Conservation (phyloP, 1,140 invertebrate species). For the Hycleus cichorii region DNA sequence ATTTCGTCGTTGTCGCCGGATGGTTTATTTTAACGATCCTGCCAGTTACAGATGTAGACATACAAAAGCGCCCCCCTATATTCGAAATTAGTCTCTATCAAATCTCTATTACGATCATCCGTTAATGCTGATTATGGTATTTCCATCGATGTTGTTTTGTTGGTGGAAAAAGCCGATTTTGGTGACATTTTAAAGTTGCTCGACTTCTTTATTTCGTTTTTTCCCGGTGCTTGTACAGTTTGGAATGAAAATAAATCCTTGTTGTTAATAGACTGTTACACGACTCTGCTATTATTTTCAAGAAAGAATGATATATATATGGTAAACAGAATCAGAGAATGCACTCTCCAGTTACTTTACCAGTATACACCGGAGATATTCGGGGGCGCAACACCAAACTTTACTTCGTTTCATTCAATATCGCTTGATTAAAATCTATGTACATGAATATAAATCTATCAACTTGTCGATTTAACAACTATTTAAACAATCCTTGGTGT, state of each 20-base stretch:
- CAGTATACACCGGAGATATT: slow-evolving; percentile 22
- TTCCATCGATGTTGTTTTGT: slow-evolving; percentile 4
- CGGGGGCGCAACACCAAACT: slow-evolving; percentile 25
- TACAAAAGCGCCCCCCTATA: slow-evolving; percentile 14
- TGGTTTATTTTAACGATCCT: slow-evolving; percentile 30
- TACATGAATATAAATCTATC: no score
- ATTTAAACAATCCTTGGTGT: no score
- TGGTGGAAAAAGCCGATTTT: no score
- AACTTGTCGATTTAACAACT: no score
- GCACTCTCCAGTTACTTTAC: slow-evolving; percentile 32
- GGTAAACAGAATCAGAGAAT: slow-evolving; percentile 45
- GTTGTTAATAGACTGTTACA: slow-evolving; percentile 47
- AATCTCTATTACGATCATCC: slow-evolving; percentile 24
- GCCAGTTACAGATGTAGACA: slow-evolving; percentile 26
- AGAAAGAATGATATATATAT: slow-evolving; percentile 40
- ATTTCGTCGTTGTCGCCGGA: no score
- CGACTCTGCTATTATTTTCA: slow-evolving; percentile 47
- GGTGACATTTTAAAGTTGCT: no score
- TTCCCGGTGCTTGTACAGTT: no score
- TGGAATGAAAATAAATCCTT: slow-evolving; percentile 47
- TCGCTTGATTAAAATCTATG: slow-evolving; percentile 30
- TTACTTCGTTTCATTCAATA: slow-evolving; percentile 20
- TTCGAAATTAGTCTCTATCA: slow-evolving; percentile 26
- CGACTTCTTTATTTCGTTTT: no score
- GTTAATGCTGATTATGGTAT: slow-evolving; percentile 21